A percentile compares a stretch with the other conserved stretches of the same genome.
These are phyloP conservation scores for Hoplias malabaricus DNA, from an alignment of 2,113 vertebrate genomes.

Conservation along the genomic window DNA sequence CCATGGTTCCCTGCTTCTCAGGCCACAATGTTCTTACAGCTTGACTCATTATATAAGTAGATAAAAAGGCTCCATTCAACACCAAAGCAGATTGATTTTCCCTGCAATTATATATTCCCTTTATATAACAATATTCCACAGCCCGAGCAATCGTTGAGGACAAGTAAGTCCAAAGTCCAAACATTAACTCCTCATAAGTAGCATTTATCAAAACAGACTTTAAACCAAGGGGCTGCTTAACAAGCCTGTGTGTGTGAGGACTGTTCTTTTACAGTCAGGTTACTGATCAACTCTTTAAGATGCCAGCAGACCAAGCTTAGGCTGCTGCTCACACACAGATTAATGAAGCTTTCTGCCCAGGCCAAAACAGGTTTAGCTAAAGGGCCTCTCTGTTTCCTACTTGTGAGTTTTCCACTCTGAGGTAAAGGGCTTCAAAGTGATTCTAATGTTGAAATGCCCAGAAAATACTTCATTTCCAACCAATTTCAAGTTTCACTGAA, in stretches of 20 bases:
- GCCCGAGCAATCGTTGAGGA: slow-evolving; percentile 24
- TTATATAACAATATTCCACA: slow-evolving; percentile 64
- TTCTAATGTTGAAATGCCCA: neutral
- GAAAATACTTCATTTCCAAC: neutral
- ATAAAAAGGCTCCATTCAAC: slow-evolving; percentile 60
- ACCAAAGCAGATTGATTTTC: slow-evolving; percentile 46
- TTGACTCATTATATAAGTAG: slow-evolving; percentile 58
- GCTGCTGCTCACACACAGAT: slow-evolving; percentile 19
- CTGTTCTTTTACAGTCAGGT: slow-evolving; percentile 51
- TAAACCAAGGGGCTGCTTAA: slow-evolving; percentile 51
- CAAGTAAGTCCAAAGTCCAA: slow-evolving; percentile 62
- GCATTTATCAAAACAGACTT: slow-evolving; percentile 69
- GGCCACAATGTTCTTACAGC: neutral
- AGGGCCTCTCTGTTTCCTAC: neutral
- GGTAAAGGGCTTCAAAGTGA: neutral
- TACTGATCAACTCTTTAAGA: slow-evolving; percentile 70
- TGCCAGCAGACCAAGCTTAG: slow-evolving; percentile 13
- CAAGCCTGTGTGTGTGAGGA: slow-evolving; percentile 45
- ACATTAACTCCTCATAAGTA: slow-evolving; percentile 52
- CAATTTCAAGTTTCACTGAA: too few relatives aligned
- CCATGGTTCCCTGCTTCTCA: slow-evolving; percentile 40
- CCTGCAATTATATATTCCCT: slow-evolving; percentile 52
- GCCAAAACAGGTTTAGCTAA: neutral
- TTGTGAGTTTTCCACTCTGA: neutral
- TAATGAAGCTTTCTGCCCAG: neutral